phyloP scores from a whole-genome alignment of 2,888 invertebrate genomes.

The Microchrysa polita region DNA sequence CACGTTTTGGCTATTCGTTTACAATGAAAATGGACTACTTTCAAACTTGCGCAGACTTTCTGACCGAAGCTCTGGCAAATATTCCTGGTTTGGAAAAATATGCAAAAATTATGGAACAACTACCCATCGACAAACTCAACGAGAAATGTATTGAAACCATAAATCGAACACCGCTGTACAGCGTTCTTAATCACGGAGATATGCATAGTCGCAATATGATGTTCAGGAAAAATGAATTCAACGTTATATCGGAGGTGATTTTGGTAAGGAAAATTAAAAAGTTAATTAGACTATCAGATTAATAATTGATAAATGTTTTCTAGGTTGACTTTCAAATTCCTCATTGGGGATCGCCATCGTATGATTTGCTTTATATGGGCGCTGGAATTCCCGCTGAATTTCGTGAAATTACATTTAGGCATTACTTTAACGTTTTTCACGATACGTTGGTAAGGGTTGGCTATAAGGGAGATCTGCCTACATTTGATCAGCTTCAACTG shows the following conservation, averaged over 20 bases:
- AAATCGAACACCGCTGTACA: not conserved
- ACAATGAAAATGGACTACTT: not conserved
- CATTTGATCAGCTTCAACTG: conserved; percentile 11
- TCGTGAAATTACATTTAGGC: not conserved
- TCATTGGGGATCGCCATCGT: conserved; percentile 31
- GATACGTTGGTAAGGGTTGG: conserved; percentile 17
- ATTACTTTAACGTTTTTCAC: conserved; percentile 13
- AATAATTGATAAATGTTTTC: not conserved
- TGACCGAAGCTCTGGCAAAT: not conserved
- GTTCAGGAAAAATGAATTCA: conserved; percentile 10
- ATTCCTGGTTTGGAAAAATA: conserved; percentile 15
- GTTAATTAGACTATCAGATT: too few species aligned
- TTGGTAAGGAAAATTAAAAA: conserved; percentile 5
- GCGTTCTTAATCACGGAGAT: conserved; percentile 32
- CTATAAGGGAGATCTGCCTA: conserved; percentile 17
- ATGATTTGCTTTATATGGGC: conserved; percentile 27
- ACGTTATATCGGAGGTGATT: conserved; percentile 12
- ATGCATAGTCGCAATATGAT: conserved; percentile 26
- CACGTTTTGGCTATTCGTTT: not conserved
- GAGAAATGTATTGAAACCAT: not conserved
- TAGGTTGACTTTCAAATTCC: conserved; percentile 23
- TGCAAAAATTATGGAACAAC: not conserved
- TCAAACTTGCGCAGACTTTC: too few species aligned
- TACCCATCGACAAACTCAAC: not conserved
- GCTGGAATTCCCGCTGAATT: not conserved